A percentile compares a stretch with the other conserved stretches of the same genome.
Evolutionary conservation across 1,140 invertebrate genomes (phyloP).

Genomic region (Diorhabda carinulata): DNA sequence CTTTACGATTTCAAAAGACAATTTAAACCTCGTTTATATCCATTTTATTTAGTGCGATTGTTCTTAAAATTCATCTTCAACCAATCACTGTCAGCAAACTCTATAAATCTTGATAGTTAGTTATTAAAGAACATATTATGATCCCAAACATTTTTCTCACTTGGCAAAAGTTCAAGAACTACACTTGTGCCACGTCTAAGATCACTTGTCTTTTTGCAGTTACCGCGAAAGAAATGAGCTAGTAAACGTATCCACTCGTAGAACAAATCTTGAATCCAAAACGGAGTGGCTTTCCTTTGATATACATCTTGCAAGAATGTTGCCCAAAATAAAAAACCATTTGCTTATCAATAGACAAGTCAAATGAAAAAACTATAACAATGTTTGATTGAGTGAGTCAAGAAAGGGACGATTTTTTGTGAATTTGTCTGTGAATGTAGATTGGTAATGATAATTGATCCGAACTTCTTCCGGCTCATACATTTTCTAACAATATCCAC

Average conservation of each 20-base stretch:
- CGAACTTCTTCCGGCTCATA: slow-evolving; percentile 26
- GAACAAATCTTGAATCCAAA: slow-evolving; percentile 48
- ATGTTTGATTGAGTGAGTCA: slow-evolving; percentile 42
- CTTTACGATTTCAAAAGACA: slow-evolving; percentile 17
- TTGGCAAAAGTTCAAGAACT: not conserved
- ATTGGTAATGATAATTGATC: slow-evolving; percentile 21
- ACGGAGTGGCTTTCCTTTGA: slow-evolving; percentile 50
- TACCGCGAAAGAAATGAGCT: slow-evolving; percentile 26
- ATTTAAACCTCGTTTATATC: not conserved
- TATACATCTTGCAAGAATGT: slow-evolving; percentile 50
- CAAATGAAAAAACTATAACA: slow-evolving; percentile 44
- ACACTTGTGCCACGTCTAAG: not conserved
- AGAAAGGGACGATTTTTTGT: slow-evolving; percentile 39
- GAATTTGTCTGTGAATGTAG: slow-evolving; percentile 41
- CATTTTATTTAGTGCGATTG: no score
- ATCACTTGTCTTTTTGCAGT: slow-evolving; percentile 10
- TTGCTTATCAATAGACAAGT: slow-evolving; percentile 48
- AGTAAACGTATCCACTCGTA: slow-evolving; percentile 24
- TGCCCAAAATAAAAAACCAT: slow-evolving; percentile 49
- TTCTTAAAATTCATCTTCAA: no score
- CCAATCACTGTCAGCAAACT: no score
- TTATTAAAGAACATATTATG: not conserved
- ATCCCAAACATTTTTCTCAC: not conserved
- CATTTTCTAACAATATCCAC: slow-evolving; percentile 24
- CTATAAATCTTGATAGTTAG: not conserved